These are phyloP conservation scores for Heliconius cydno DNA, from an alignment of 2,888 invertebrate species.

Conservation along the genomic window DNA sequence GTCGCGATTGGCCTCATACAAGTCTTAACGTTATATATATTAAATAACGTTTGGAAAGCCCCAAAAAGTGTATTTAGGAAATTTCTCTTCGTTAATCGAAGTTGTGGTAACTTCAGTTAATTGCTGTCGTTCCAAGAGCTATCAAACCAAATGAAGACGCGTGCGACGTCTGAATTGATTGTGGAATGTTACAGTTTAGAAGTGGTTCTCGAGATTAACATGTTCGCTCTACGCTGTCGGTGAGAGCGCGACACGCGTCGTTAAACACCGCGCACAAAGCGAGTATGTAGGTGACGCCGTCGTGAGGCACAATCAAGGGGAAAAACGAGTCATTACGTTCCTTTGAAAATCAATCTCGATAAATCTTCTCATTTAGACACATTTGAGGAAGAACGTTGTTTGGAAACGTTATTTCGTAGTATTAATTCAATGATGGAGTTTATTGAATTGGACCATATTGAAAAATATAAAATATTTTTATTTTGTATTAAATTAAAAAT, in stretches of 20 bases:
- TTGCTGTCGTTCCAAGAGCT: conserved; percentile 19
- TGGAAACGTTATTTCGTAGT: background rate
- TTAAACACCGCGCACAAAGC: conserved; percentile 4
- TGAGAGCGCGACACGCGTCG: conserved; percentile 7
- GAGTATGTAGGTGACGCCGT: background rate
- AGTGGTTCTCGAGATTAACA: conserved; percentile 34
- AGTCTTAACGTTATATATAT: too few species aligned
- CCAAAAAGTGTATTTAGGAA: background rate
- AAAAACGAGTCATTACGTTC: conserved; percentile 6
- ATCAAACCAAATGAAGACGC: conserved; percentile 23
- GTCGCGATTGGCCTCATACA: too few species aligned
- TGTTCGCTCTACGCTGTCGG: conserved; percentile 17
- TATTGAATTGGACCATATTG: background rate
- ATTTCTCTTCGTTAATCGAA: background rate
- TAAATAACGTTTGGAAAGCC: too few species aligned
- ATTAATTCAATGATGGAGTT: background rate
- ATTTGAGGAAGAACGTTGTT: background rate
- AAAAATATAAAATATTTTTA: too few species aligned
- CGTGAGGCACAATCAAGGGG: background rate
- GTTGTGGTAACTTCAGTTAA: conserved; percentile 15
- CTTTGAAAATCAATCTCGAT: background rate
- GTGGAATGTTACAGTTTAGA: conserved; percentile 34
- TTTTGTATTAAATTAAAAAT: too few species aligned
- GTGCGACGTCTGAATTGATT: conserved; percentile 31
- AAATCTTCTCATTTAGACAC: background rate